phyloP scores from a whole-genome alignment of 2,113 vertebrate species.

The Pantherophis guttatus region DNA sequence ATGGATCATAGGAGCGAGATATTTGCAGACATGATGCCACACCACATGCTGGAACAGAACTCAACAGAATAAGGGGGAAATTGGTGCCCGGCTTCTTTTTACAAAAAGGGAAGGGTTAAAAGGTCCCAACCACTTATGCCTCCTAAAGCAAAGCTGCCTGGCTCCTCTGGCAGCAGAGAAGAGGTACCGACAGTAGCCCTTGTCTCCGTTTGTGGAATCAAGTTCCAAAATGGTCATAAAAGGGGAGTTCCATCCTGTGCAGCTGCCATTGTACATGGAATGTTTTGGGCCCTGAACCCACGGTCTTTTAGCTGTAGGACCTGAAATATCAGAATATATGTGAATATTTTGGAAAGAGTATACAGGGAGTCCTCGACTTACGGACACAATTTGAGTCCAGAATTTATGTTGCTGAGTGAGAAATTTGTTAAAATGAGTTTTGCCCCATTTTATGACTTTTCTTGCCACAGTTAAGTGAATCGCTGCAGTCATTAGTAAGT shows the following conservation, averaged over 20 bases:
- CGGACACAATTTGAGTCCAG: no score
- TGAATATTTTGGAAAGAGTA: not conserved
- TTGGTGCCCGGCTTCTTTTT: not conserved
- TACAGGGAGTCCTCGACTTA: no score
- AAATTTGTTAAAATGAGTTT: no score
- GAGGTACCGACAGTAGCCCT: not conserved
- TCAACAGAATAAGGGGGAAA: not conserved
- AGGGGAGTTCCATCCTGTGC: not conserved
- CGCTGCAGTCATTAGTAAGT: no score
- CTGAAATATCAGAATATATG: not conserved
- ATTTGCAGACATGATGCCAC: not conserved
- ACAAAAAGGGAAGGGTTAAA: not conserved
- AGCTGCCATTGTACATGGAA: not conserved
- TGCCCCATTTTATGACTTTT: no score
- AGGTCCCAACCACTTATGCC: not conserved
- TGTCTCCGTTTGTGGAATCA: not conserved
- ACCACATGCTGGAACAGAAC: not conserved
- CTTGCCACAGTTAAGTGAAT: no score
- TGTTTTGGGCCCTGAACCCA: not conserved
- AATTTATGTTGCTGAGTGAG: no score
- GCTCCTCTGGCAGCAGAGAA: not conserved
- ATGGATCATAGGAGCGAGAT: not conserved
- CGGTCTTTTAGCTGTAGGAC: not conserved
- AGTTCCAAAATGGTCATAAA: not conserved
- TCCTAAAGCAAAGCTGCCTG: not conserved